A percentile compares a stretch with the other conserved stretches of the same genome.
Conservation (phyloP, 2,888 invertebrate genomes). For the Platycnemis pennipes region DNA sequence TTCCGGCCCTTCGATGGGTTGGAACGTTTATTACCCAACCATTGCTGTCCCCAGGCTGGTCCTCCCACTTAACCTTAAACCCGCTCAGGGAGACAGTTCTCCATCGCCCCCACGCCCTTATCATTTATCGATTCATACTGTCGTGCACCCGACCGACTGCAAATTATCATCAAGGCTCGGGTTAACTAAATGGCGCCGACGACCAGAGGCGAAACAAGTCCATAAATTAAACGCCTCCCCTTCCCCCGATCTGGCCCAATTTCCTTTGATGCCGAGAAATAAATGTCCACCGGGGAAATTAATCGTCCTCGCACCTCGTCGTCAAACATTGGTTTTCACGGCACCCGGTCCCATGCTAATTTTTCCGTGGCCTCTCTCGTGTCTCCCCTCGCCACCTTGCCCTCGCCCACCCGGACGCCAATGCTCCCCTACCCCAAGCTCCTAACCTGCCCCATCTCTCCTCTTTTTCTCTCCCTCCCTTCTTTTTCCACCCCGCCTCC, state of each 20-base stretch:
- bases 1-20: background rate
- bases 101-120: background rate
- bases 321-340: slow-evolving; percentile 47
- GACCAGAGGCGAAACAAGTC: slow-evolving; percentile 20
- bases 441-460: background rate
- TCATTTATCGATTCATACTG: background rate
- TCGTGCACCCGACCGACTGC: background rate
- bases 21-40: background rate
- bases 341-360: background rate
- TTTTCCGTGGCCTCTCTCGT: background rate
- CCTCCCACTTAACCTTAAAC: background rate
- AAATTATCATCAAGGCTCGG: background rate
- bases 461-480: background rate
- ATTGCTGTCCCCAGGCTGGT: background rate
- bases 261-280: slow-evolving; percentile 25
- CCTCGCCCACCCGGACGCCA: slow-evolving; percentile 8
- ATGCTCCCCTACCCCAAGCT: background rate
- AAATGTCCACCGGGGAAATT: slow-evolving; percentile 43
- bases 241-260: slow-evolving; percentile 33
- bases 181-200: slow-evolving; percentile 15
- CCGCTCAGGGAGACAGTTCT: background rate
- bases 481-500: background rate
- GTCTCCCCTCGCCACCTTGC: background rate
- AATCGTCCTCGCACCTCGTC: slow-evolving; percentile 63
- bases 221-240: slow-evolving; percentile 36